Evolutionary conservation across 1,140 invertebrate genomes (phyloP).

Genomic region (Psix sp.): DNA sequence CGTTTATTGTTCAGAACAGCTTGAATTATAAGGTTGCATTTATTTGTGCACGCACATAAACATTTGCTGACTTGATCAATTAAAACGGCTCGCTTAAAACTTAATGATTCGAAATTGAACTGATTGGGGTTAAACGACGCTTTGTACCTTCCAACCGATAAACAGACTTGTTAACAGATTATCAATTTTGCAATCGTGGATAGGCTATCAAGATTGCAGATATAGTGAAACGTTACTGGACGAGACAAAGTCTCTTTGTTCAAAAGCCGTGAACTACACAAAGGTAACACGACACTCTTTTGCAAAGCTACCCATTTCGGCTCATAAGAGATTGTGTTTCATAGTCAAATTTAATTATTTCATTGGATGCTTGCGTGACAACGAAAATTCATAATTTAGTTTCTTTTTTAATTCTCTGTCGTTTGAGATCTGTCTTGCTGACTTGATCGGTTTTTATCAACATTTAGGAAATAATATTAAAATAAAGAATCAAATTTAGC

Average conservation of each 20-base stretch:
- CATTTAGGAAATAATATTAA: too few relatives aligned
- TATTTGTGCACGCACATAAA: slow-evolving; percentile 20
- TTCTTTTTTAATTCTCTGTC: neutral
- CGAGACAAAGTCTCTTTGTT: neutral
- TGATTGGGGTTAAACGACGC: slow-evolving; percentile 16
- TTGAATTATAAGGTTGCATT: slow-evolving; percentile 26
- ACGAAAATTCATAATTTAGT: slow-evolving; percentile 11
- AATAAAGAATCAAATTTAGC: too few relatives aligned
- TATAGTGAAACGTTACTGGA: neutral
- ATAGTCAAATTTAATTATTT: slow-evolving; percentile 14
- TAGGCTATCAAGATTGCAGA: slow-evolving; percentile 1
- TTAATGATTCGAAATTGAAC: slow-evolving; percentile 5
- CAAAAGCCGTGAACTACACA: neutral
- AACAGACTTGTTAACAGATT: slow-evolving; percentile 13
- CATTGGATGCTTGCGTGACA: neutral
- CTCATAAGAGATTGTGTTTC: slow-evolving; percentile 6
- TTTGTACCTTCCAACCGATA: slow-evolving; percentile 10
- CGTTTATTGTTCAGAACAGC: slow-evolving; percentile 50
- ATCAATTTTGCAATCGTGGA: slow-evolving; percentile 6
- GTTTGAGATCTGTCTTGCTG: neutral
- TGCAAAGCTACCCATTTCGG: too few relatives aligned
- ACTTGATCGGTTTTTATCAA: neutral
- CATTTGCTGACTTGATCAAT: too few relatives aligned
- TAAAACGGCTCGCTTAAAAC: slow-evolving; percentile 4
- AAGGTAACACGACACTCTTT: slow-evolving; percentile 17